phyloP scores from a whole-genome alignment of 2,113 vertebrate species.

The Sorex araneus region DNA sequence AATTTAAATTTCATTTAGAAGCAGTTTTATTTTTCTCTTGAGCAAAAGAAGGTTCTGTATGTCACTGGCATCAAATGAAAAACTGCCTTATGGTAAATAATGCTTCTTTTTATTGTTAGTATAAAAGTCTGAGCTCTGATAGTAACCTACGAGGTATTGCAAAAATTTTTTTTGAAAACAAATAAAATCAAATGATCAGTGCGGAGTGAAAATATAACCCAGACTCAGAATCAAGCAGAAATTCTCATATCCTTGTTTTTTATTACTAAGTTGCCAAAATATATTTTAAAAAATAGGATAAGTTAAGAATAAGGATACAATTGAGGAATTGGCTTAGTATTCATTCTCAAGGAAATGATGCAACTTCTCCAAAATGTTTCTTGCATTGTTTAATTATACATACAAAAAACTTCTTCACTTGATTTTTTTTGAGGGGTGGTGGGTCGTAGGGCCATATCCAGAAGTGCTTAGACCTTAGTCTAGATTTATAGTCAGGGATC shows the following conservation, averaged over 20 bases:
- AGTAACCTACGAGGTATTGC: constrained; percentile 52
- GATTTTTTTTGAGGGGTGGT: no score
- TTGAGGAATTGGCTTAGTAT: not conserved
- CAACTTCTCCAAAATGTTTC: not conserved
- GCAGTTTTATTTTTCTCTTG: constrained; percentile 66
- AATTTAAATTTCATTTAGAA: constrained; percentile 65
- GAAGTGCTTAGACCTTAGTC: no score
- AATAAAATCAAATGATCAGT: constrained; percentile 73
- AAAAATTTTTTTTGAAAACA: constrained; percentile 61
- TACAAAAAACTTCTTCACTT: not conserved
- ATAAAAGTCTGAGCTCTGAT: constrained; percentile 75
- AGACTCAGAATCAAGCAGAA: constrained; percentile 54
- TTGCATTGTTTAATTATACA: constrained; percentile 30
- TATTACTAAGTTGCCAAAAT: not conserved
- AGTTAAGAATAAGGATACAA: not conserved
- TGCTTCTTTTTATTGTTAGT: constrained; percentile 68
- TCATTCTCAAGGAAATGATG: not conserved
- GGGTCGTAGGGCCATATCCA: no score
- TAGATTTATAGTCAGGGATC: no score
- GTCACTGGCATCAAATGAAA: constrained; percentile 76
- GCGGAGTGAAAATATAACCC: constrained; percentile 36
- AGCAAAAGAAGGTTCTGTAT: constrained; percentile 70
- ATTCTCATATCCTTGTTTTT: constrained; percentile 57
- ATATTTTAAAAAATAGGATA: constrained; percentile 54
- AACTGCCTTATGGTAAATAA: constrained; percentile 70